phyloP scores from a whole-genome alignment of 2,797 vertebrate genomes.

The Nyctalus aviator region DNA sequence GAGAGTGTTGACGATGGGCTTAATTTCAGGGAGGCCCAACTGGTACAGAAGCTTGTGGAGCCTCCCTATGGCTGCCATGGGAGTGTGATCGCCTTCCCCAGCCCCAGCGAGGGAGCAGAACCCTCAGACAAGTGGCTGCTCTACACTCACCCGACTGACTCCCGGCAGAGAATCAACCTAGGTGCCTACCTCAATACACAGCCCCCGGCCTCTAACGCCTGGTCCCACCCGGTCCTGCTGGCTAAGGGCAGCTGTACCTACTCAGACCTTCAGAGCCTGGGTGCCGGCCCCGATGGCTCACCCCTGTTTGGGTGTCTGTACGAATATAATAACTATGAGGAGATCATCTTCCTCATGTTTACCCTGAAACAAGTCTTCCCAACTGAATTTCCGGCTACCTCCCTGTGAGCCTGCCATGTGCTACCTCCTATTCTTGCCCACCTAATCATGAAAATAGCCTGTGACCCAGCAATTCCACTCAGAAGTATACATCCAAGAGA shows the following conservation, averaged over 20 bases:
- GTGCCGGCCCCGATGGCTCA: constrained; percentile 77
- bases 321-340: constrained; percentile 76
- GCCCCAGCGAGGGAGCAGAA: neutral
- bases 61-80: constrained; percentile 85
- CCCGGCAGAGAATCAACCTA: constrained; percentile 77
- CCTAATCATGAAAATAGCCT: too few relatives aligned
- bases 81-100: constrained; percentile 82
- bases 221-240: constrained; percentile 82
- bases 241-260: constrained; percentile 83
- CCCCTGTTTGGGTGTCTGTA: constrained; percentile 86
- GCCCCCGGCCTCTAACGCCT: constrained; percentile 73
- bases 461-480: neutral
- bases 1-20: constrained; percentile 78
- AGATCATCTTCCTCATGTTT: constrained; percentile 83
- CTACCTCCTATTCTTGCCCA: neutral
- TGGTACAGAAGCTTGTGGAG: constrained; percentile 78
- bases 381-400: accelerated
- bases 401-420: accelerated
- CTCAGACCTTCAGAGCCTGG: constrained; percentile 86
- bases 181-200: constrained; percentile 85
- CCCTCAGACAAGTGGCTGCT: constrained; percentile 82
- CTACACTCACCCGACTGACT: constrained; percentile 83
- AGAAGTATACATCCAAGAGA: neutral
- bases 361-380: constrained; percentile 87
- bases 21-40: constrained; percentile 68